Evolutionary conservation across 2,888 invertebrate genomes (phyloP), one percentile per base, ranked within the genome.

Genomic region (Drosophila borealis): DNA sequence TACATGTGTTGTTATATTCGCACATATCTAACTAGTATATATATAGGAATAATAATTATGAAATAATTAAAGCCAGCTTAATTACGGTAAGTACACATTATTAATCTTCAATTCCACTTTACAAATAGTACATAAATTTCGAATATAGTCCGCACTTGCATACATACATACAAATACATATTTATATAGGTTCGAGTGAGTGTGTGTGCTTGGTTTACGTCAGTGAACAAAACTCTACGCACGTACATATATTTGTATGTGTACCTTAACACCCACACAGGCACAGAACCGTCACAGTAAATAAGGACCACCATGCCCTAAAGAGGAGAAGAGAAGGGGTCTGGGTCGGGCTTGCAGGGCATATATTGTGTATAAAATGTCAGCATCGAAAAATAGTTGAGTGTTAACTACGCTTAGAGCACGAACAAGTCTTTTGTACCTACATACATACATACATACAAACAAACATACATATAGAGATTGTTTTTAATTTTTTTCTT

Each of bases 351-450:
- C n/a, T n/a, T n/a, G n/a, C n/a, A 2, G 21, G 21, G 17, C 19
- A 19, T 13, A 25, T 5, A 45, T 25, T 37, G n/a, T 5, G 6
- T 19, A 41, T 41, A 17, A 17, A 5, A 14, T n/a, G 17, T 17
- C 17, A 17, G 17, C 17, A 17, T 17, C 17, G 17, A 17, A 2
- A 14, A 14, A 10, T 4, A 10, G 41, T 41, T 17, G 10, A 41
- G 10, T 17, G 17, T 41, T 10, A 10, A 10, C 10, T 10, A 17
- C 8, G 41, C 10, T 17, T 17, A 17, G 14, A 17, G 17, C 10
- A 17, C 1, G 41, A 14, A 13, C 71, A 75, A 75, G 75, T 75
- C 71, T 71, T 74, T 74, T 71, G 71, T 67, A 54, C 41, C 13
- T 45, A 46, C 10, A n/a, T 11, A 34, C 21, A 48, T 14, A 14